Percentiles rank a stretch among this genome's conserved stretches.
These are phyloP conservation scores for Narcine bancroftii DNA, from an alignment of 2,113 vertebrate genomes.

Conservation along the genomic window DNA sequence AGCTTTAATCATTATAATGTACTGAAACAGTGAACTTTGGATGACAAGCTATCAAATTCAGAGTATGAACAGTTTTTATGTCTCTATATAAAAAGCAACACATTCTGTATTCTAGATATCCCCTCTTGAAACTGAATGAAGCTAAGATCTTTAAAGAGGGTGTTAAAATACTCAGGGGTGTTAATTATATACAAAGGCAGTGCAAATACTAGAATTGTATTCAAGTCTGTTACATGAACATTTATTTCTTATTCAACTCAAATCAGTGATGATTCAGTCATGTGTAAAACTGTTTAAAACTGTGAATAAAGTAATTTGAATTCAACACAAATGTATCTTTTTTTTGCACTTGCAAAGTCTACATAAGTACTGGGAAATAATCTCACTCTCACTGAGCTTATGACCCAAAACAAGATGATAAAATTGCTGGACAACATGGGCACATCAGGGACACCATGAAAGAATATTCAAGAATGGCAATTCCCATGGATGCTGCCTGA, in stretches of 20 bases:
- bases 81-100: neutral
- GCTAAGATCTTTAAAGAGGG: neutral
- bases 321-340: neutral
- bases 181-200: neutral
- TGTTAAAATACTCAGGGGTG: neutral
- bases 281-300: neutral
- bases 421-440: neutral
- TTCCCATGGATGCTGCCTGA: too few relatives aligned
- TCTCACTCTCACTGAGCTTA: neutral
- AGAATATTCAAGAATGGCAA: too few relatives aligned
- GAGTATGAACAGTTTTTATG: neutral
- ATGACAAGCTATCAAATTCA: neutral
- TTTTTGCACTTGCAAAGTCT: neutral
- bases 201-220: neutral
- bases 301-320: constrained; percentile 18
- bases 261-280: neutral
- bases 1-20: neutral
- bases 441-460: too few relatives aligned
- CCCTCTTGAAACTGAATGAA: neutral
- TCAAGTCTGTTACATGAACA: neutral
- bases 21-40: neutral
- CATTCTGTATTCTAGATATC: neutral
- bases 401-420: neutral
- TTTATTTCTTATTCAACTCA: neutral
- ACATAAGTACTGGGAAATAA: neutral